Evolutionary conservation across 2,797 vertebrate genomes (phyloP), one percentile per base, ranked within the genome.

Genomic region (Platyrinchus mystaceus): DNA sequence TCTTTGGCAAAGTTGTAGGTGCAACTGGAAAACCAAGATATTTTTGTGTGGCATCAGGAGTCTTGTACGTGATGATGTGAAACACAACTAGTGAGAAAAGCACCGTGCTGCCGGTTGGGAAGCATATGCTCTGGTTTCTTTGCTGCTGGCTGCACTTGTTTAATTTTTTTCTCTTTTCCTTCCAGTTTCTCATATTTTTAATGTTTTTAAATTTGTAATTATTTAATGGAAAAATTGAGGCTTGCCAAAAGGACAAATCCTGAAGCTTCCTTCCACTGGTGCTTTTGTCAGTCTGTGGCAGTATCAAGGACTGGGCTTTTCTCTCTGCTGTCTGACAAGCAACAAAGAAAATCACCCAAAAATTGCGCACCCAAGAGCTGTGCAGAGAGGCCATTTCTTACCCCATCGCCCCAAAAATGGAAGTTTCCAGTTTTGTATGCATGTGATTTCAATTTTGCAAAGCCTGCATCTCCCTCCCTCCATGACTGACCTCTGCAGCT

Each of bases 81-180:
- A 41, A 36, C 39, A 20, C 22, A 64, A 34, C 30, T 26, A 12
- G 50, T 4, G 7, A 84, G 62, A 78, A 73, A 39, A 74, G 55
- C 59, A 19, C 0, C 0, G 32, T n/a, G 19, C 36, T 78, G 49
- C 56, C 4, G 9, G 7, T 17, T 4, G 0, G 59, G 8, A 49
- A 78, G 63, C 24, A 21, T 22, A 20, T n/a, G 36, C 30, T 84
- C 24, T 39, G 7, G 1, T 79, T 66, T 64, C 39, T 47, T 24
- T 59, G 49, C 55, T 41, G 47, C 32, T n/a, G 39, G 27, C 52
- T 93, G 34, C 37, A 16, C 4, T 43, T 49, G 12, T 32, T 74
- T 41, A 4, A 15, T 11, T 74, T 52, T 84, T 43, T 37, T 6
- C 6, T 56, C 26, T 46, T n/a, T 64, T 58, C 52, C 21, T 53